These are phyloP conservation scores for Cataglyphis cursor DNA, from an alignment of 2,888 invertebrate species.

Conservation along the genomic window DNA sequence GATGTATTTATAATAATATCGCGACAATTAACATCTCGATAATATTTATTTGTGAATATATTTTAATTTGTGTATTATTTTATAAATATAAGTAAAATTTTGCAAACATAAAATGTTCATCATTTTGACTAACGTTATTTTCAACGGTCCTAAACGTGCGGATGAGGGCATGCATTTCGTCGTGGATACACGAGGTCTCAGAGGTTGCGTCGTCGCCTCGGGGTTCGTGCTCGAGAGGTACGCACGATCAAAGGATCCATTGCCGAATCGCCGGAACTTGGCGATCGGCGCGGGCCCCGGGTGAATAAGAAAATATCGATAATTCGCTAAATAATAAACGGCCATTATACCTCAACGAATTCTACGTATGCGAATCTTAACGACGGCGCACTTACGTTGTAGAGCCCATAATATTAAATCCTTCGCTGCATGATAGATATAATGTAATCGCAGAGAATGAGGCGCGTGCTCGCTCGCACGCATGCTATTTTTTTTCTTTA, in stretches of 20 bases:
- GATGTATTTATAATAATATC: neutral
- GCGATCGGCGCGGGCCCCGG: constrained; percentile 67
- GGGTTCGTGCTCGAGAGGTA: constrained; percentile 64
- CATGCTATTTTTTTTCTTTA: constrained; percentile 49
- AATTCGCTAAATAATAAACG: constrained; percentile 67
- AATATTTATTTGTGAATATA: neutral
- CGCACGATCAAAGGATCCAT: constrained; percentile 77
- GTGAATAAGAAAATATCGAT: constrained; percentile 69
- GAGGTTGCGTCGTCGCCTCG: constrained; percentile 72
- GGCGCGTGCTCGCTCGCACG: constrained; percentile 5
- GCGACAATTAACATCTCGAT: neutral
- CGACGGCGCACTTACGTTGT: constrained; percentile 27
- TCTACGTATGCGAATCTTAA: constrained; percentile 47
- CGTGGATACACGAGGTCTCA: constrained; percentile 68
- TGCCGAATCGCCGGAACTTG: constrained; percentile 75
- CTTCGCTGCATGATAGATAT: constrained; percentile 46
- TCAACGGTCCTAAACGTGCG: constrained; percentile 42
- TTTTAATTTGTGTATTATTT: constrained; percentile 7
- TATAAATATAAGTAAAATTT: neutral
- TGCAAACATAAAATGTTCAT: constrained; percentile 11
- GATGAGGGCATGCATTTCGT: constrained; percentile 45
- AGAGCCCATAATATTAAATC: constrained; percentile 41
- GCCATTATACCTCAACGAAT: constrained; percentile 46
- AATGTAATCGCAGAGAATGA: constrained; percentile 40
- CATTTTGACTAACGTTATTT: constrained; percentile 16